These are phyloP conservation scores for Chrysoperla carnea DNA, from an alignment of 1,140 invertebrate genomes.

Conservation along the genomic window DNA sequence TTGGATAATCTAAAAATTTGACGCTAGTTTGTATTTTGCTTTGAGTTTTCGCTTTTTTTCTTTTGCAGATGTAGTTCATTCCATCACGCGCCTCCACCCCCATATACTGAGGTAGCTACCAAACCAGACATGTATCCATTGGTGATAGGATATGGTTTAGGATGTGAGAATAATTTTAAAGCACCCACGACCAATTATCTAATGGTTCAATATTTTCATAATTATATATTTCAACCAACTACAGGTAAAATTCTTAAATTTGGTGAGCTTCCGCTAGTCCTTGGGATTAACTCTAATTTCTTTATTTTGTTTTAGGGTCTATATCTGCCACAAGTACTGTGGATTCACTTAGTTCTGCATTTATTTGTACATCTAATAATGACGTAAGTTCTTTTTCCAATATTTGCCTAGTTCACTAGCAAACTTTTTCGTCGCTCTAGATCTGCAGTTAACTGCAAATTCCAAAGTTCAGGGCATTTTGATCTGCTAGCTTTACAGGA, in stretches of 20 bases:
- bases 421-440: no score
- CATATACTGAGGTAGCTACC: conserved; percentile 67
- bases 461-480: no score
- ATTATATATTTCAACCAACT: conserved; percentile 47
- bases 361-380: conserved; percentile 60
- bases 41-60: conserved; percentile 5
- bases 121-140: conserved; percentile 70
- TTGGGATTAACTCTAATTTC: no score
- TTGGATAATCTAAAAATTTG: no score
- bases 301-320: conserved; percentile 31
- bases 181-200: conserved; percentile 33
- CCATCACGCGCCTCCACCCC: conserved; percentile 52
- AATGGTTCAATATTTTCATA: conserved; percentile 66
- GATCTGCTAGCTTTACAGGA: no score
- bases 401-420: no score
- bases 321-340: conserved; percentile 63
- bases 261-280: no score
- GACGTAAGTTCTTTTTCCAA: no score
- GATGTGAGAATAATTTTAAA: conserved; percentile 40
- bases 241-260: conserved; percentile 20
- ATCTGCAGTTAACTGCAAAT: no score
- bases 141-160: conserved; percentile 54
- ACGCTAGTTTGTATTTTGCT: no score
- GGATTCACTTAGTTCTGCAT: conserved; percentile 66
- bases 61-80: conserved; percentile 48